phyloP scores from a whole-genome alignment of 2,797 vertebrate species.

The Crenichthys baileyi region DNA sequence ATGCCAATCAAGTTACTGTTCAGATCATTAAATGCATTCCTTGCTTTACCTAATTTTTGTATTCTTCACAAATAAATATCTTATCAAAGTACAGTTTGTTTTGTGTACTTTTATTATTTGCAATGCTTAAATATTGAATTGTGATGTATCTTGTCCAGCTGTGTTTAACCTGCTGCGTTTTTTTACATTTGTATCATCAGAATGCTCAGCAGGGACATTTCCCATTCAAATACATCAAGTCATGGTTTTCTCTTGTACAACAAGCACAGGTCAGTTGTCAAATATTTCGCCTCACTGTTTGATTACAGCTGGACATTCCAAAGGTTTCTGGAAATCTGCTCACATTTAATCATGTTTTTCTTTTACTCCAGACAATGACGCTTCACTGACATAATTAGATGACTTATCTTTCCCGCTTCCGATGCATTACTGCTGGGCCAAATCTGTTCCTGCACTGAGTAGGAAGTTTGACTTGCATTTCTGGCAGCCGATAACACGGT shows the following conservation, averaged over 20 bases:
- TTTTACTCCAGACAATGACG: constrained; percentile 62
- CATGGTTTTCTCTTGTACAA: not conserved
- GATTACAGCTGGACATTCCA: constrained; percentile 46
- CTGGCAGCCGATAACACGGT: not conserved
- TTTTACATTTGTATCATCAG: not conserved
- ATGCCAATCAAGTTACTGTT: constrained; percentile 12
- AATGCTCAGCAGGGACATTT: not conserved
- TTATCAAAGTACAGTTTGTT: constrained; percentile 28
- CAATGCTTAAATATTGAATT: not conserved
- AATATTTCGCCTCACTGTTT: not conserved
- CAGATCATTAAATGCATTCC: constrained; percentile 46
- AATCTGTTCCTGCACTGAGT: not conserved
- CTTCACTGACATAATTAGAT: constrained; percentile 72
- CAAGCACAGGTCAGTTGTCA: not conserved
- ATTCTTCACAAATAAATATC: constrained; percentile 69
- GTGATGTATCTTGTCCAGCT: not conserved
- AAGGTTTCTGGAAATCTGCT: constrained; percentile 53
- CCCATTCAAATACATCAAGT: not conserved
- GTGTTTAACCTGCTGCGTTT: not conserved
- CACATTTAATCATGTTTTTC: not conserved
- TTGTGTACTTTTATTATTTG: constrained; percentile 13
- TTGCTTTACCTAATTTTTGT: constrained; percentile 67
- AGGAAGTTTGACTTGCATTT: not conserved
- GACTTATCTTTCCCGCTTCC: constrained; percentile 64
- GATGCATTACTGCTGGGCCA: constrained; percentile 35